These are phyloP conservation scores for Tachycineta bicolor DNA, from an alignment of 2,113 vertebrate genomes.

Conservation along the genomic window DNA sequence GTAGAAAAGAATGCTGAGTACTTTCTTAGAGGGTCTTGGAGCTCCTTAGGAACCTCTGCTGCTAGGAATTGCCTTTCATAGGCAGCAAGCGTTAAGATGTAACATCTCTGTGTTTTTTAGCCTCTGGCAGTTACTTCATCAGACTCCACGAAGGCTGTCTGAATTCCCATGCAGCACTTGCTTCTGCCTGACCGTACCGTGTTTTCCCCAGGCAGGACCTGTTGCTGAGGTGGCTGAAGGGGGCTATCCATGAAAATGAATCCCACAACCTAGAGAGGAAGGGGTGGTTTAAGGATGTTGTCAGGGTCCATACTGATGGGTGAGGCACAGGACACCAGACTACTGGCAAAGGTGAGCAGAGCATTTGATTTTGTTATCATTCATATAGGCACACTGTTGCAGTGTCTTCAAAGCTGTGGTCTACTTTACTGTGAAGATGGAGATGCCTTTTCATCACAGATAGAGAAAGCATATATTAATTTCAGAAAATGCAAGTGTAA, in stretches of 20 bases:
- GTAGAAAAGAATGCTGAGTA: background rate
- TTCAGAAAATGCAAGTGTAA: background rate
- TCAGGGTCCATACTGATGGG: background rate
- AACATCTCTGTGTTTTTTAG: background rate
- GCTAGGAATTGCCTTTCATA: background rate
- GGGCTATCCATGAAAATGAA: background rate
- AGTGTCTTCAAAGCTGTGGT: background rate
- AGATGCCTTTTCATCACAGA: background rate
- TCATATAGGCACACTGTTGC: background rate
- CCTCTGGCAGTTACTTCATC: background rate
- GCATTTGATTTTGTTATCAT: background rate
- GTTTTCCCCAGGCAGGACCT: background rate
- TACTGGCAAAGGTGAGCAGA: background rate
- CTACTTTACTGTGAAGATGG: background rate
- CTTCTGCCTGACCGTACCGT: background rate
- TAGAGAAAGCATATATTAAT: background rate
- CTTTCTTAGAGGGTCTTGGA: background rate
- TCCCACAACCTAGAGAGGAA: background rate
- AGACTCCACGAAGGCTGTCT: background rate
- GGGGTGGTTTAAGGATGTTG: background rate
- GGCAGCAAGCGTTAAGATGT: background rate
- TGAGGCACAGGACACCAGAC: background rate
- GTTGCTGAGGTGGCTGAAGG: background rate
- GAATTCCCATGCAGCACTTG: background rate
- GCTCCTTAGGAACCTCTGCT: background rate